Conservation (phyloP, 1,140 invertebrate genomes). For the Cotesia glomerata region DNA sequence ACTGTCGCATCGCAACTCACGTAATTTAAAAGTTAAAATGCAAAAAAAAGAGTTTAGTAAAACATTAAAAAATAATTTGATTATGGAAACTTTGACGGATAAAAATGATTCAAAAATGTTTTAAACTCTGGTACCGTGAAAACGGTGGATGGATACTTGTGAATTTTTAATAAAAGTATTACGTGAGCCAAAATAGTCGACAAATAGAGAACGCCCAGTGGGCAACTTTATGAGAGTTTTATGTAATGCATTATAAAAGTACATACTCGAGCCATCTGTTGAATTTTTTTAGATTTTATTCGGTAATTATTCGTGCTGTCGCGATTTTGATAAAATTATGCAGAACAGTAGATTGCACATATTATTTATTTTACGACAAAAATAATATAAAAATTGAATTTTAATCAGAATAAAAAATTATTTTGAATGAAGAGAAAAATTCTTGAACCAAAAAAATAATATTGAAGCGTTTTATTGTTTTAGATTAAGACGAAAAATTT, state of each 20-base stretch:
- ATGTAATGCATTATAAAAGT: conserved; percentile 21
- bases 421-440: too few relatives aligned
- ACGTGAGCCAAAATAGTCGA: background rate
- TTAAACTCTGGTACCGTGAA: background rate
- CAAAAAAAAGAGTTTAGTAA: too few relatives aligned
- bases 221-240: conserved; percentile 8
- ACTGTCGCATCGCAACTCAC: too few relatives aligned
- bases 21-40: too few relatives aligned
- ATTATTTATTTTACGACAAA: too few relatives aligned
- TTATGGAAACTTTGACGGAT: background rate
- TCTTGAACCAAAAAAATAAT: too few relatives aligned
- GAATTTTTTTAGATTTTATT: conserved; percentile 16
- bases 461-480: too few relatives aligned
- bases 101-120: background rate
- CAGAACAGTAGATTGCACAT: too few relatives aligned
- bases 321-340: background rate
- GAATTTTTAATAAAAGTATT: background rate
- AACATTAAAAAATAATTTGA: too few relatives aligned
- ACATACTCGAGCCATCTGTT: background rate
- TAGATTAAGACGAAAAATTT: too few relatives aligned
- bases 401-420: too few relatives aligned
- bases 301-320: conserved; percentile 2
- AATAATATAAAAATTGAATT: too few relatives aligned
- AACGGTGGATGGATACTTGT: background rate
- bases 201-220: conserved; percentile 11